phyloP scores from a whole-genome alignment of 1,140 invertebrate species.

The Drosophila rufa region DNA sequence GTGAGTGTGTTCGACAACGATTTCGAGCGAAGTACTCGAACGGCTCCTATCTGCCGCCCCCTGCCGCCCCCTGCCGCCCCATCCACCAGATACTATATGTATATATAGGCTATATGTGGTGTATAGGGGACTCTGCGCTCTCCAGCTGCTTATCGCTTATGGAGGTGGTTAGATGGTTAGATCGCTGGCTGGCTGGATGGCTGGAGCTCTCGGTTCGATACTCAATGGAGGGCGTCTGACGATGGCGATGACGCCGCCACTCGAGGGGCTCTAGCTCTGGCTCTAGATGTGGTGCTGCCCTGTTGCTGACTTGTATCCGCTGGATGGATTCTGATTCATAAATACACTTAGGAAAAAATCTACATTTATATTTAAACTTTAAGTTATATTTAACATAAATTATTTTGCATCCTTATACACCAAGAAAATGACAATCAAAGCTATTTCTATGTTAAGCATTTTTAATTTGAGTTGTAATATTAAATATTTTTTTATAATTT shows the following conservation, averaged over 20 bases:
- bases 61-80: not conserved
- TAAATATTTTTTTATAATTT: no score
- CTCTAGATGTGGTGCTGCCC: not conserved
- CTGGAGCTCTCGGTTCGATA: conserved; percentile 53
- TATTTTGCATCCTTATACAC: no score
- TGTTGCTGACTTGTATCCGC: conserved; percentile 3
- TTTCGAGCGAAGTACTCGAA: conserved; percentile 62
- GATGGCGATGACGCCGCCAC: conserved; percentile 46
- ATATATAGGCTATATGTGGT: conserved; percentile 4
- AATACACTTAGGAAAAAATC: not conserved
- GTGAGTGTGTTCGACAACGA: conserved; percentile 65
- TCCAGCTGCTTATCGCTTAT: conserved; percentile 71
- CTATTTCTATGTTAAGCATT: no score
- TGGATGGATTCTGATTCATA: conserved; percentile 52
- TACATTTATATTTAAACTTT: no score
- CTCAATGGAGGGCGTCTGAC: conserved; percentile 63
- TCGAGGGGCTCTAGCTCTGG: not conserved
- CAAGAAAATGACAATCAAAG: no score
- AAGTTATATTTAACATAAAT: no score
- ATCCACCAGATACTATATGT: conserved; percentile 11
- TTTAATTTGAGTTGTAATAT: no score
- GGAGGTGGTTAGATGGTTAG: conserved; percentile 26
- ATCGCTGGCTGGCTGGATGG: conserved; percentile 23
- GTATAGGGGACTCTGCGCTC: conserved; percentile 11
- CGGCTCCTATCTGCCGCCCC: conserved; percentile 45